Base-by-base conservation (phyloP, 2,888 invertebrate genomes). In the Hypercompe scribonia region DNA sequence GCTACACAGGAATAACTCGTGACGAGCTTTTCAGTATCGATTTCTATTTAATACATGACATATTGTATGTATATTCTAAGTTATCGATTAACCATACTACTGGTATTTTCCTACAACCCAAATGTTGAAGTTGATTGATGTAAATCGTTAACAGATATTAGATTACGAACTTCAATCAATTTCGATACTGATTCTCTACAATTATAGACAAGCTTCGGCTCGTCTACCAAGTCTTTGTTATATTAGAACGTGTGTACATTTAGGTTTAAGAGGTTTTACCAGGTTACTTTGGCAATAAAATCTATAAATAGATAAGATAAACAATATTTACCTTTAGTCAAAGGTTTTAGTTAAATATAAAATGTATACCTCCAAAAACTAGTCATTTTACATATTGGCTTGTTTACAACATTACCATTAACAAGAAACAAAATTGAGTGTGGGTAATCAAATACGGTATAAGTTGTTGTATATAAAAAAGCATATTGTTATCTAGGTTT, bases 111-210 rank as follows among this genome's bases (percentile, higher is more conserved):
- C 76, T 72, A 36, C 73, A 77, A 81, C 83, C 64, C 74, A 65
- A 78, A 80, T 78, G 78, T 81, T 80, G 73, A 79, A 76, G 75
- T 84, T 86, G 85, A 86, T 86, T 86, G 84, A 86, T 86, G 86
- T 77, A 85, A 85, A 83, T 83, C 83, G 82, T 77, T 75, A 73
- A 75, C 77, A 79, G 82, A 85, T 86, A 86, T 86, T 83, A 81
- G 78, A 81, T 86, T 86, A 86, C 86, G 71, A 81, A 85, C 78
- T 86, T 77, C 76, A 75, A 78, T 78, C 31, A 70, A 81, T 78
- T 78, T 77, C 76, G 73, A 78, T 80, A 77, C 79, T 79, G 82
- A 84, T 84, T 78, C 82, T 75, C 71, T 69, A 69, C 74, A 72
- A 82, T 81, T 77, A 74, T 75, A 71, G 66, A 77, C 72, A 81